Base-by-base conservation (phyloP, 2,888 invertebrate species). In the Lagria hirta region DNA sequence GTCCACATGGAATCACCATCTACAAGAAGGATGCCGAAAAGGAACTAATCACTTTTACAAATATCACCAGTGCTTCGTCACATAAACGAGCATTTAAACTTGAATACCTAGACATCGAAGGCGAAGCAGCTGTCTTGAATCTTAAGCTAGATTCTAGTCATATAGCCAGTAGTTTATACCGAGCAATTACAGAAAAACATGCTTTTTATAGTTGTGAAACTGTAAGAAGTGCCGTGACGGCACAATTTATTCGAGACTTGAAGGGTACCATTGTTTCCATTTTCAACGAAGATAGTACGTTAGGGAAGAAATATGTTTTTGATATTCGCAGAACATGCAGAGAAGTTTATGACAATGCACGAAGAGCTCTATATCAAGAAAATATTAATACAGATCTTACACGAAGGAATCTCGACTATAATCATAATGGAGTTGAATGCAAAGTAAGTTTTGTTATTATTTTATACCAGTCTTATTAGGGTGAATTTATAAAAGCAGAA, bases 141-240 rank as follows among this genome's bases (percentile, higher is more conserved):
- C 83, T 88, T 51, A 89, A 89, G 71, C 79, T 91, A 72, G 84
- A 86, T 57, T 87, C 88, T 26, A 84, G 83, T 42, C 84, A 86
- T 26, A 84, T 87, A 28, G 91, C 92, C 1, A 86, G 86, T 27
- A 88, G 88, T 20, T 72, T 90, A 14, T 90, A 89, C 70, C 77
- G 92, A 30, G 88, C 90, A 13, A 86, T 93, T 52, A 93, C 92
- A 0, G 93, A 93, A 72, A 89, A 90, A 57, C 91, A 92, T 69
- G 91, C 91, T 26, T 93, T 93, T 75, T 93, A 90, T 73, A 89
- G 89, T 69, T 92, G 92, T 73, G 92, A 93, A 70, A 92, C 92
- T 0, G 92, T 93, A 7, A 78, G 91, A 26, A 86, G 81, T 49
- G 89, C 88, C 43, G 92, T 93, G 34, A 89, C 90, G 0, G 84